phyloP scores from a whole-genome alignment of 2,888 invertebrate species.

The Drosophila meridionalis region DNA sequence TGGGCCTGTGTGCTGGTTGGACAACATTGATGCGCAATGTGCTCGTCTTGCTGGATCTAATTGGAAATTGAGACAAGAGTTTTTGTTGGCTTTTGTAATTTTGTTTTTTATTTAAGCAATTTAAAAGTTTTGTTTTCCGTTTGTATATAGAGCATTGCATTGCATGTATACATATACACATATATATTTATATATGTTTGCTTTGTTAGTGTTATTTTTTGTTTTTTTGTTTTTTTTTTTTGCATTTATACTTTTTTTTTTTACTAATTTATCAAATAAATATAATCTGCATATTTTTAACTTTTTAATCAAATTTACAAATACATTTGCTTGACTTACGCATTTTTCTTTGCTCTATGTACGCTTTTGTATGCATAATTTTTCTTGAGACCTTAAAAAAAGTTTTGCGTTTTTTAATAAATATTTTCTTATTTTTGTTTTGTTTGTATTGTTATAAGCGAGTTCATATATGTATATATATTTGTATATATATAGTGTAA shows the following conservation, averaged over 20 bases:
- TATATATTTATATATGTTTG: conserved; percentile 42
- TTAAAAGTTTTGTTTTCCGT: conserved; percentile 63
- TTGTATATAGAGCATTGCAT: conserved; percentile 71
- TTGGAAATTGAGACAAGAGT: conserved; percentile 11
- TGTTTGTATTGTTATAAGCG: conserved; percentile 48
- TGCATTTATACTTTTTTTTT: conserved; percentile 10
- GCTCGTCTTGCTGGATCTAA: conserved; percentile 8
- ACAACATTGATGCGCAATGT: conserved; percentile 16
- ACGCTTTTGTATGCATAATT: conserved; percentile 27
- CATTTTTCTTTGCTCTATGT: conserved; percentile 9
- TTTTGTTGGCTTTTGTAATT: conserved; percentile 46
- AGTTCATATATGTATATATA: conserved; percentile 39
- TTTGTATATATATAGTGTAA: conserved; percentile 39
- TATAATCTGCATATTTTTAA: conserved; percentile 62
- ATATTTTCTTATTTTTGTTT: conserved; percentile 38
- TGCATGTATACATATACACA: conserved; percentile 54
- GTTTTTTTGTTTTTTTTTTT: conserved; percentile 29
- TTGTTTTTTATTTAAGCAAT: conserved; percentile 73
- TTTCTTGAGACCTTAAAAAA: conserved; percentile 38
- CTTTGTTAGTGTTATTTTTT: conserved; percentile 19
- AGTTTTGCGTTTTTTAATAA: conserved; percentile 50
- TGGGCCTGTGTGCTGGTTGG: neutral
- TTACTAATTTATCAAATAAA: conserved; percentile 68
- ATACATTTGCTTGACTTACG: conserved; percentile 43
- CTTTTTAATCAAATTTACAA: conserved; percentile 67